Evolutionary conservation across 2,113 vertebrate genomes (phyloP), one percentile per base, ranked within the genome.

Genomic region (Oreotragus oreotragus): DNA sequence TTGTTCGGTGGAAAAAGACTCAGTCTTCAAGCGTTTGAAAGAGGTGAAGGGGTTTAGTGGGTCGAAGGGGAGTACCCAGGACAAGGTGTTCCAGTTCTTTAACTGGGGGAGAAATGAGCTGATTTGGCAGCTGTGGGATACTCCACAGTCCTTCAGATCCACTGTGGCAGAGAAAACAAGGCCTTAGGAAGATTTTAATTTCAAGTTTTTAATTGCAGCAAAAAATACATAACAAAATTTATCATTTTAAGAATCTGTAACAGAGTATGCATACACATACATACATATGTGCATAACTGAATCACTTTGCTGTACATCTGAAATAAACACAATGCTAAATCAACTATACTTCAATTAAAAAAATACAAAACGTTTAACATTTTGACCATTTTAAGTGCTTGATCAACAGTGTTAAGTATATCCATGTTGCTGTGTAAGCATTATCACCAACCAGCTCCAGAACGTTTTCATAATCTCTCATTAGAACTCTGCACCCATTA

Each of bases 151-250:
- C 28, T 27, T 80, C 45, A 28, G 17, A 45, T 95, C 83, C 85
- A 43, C 36, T 27, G 11, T 55, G 51, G 66, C 23, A 53, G 83
- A 95, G 62, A 84, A 92, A 84, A 8, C 70, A 95, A 79, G 62
- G 28, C 13, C 30, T 77, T 7, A 45, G 33, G 39, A 83, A 47
- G 12, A 45, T 91, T 89, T 21, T 39, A 27, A 49, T 79, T 89
- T 87, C 57, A 58, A 90, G 43, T 55, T 23, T 84, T 96, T 93
- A 79, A 30, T 66, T 90, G n/a, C 64, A 39, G n/a, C 19, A 83
- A 95, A 88, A 88, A 28, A 86, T 43, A 5, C 15, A 60, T 64
- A 77, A 58, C 27, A 49, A 80, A 90, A 64, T 55, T 49, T 16
- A 73, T 36, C 8, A 55, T 47, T 92, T 87, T 88, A 62, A 84